phyloP scores from a whole-genome alignment of 2,888 invertebrate species.

The Metacarcinus magister region DNA sequence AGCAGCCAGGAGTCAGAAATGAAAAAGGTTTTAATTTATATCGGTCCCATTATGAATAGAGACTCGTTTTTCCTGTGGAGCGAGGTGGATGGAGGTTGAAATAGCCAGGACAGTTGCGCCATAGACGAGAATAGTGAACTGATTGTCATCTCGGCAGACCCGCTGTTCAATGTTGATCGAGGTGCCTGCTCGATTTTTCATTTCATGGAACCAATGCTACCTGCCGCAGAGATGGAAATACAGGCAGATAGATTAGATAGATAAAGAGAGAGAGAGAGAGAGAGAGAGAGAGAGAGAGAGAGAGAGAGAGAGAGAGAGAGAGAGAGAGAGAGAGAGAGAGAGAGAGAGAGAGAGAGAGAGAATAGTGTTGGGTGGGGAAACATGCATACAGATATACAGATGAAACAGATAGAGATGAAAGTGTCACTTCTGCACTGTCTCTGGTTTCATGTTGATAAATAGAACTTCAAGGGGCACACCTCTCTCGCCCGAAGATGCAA shows the following conservation, averaged over 20 bases:
- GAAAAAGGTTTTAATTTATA: neutral
- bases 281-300: neutral
- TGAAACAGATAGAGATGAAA: no score
- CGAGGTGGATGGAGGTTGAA: neutral
- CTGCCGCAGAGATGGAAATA: neutral
- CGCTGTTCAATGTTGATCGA: neutral
- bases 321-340: constrained; percentile 60
- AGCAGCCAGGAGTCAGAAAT: neutral
- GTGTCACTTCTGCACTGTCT: no score
- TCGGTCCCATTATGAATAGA: neutral
- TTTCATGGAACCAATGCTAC: neutral
- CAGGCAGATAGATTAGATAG: neutral
- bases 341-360: constrained; percentile 40
- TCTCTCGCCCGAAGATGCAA: no score
- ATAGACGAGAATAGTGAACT: neutral
- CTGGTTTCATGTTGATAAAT: no score
- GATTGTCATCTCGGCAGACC: neutral
- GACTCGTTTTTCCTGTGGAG: neutral
- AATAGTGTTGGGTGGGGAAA: no score
- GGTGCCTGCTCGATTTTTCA: neutral
- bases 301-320: constrained; percentile 46
- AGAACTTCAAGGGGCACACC: no score
- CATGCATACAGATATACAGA: no score
- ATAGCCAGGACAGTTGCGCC: neutral
- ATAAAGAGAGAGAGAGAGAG: neutral